Evolutionary conservation across 2,113 vertebrate genomes (phyloP).

Genomic region (Martes martes): DNA sequence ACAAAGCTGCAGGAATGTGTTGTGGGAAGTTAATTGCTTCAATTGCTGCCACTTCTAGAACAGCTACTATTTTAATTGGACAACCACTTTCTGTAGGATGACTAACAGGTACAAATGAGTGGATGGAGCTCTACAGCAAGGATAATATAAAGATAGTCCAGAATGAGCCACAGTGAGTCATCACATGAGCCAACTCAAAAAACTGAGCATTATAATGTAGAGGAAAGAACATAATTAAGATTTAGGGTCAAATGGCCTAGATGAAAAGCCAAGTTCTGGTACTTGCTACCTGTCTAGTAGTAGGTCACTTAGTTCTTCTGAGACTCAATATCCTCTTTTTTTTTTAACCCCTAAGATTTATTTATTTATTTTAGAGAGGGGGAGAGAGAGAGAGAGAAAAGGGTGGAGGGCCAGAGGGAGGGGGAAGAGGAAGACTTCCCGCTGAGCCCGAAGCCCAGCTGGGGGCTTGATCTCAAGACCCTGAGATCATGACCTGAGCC

Average conservation of each 20-base stretch:
- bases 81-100: background rate
- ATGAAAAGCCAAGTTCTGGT: background rate
- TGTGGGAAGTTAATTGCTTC: slow-evolving; percentile 35
- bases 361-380: background rate
- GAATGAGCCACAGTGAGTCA: background rate
- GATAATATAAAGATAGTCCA: background rate
- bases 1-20: slow-evolving; percentile 11
- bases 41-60: slow-evolving; percentile 29
- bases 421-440: background rate
- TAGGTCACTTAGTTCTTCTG: background rate
- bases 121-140: background rate
- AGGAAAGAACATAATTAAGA: background rate
- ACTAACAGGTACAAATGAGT: slow-evolving; percentile 25
- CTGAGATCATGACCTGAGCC: background rate
- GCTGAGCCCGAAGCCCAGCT: rapidly evolving
- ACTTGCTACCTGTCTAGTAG: background rate
- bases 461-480: background rate
- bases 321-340: background rate
- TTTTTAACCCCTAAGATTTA: background rate
- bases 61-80: slow-evolving; percentile 30
- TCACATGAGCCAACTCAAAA: background rate
- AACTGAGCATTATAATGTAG: background rate
- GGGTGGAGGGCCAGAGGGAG: background rate
- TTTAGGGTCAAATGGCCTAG: background rate
- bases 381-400: background rate